Conservation (phyloP, 2,113 vertebrate species). For the Tauraco erythrolophus region DNA sequence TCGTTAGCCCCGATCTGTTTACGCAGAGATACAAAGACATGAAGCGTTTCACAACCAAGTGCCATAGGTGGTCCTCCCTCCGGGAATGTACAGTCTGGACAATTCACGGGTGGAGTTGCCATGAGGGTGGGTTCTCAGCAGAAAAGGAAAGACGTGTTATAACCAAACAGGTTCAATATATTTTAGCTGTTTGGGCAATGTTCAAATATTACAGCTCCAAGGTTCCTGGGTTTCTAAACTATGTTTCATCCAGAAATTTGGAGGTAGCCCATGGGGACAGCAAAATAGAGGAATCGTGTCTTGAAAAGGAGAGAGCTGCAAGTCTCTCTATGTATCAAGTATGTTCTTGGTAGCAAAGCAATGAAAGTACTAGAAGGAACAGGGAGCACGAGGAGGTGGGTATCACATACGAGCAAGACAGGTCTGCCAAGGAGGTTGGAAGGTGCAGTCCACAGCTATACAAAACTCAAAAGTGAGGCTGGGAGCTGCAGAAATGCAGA, state of each 20-base stretch:
- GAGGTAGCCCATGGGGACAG: neutral
- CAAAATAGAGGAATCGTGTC: neutral
- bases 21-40: neutral
- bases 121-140: neutral
- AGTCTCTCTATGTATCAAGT: neutral
- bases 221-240: neutral
- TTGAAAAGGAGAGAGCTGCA: neutral
- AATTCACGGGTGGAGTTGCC: neutral
- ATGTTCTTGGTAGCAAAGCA: neutral
- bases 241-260: neutral
- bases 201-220: neutral
- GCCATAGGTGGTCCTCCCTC: neutral
- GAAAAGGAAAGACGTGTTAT: neutral
- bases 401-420: neutral
- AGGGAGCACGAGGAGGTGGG: neutral
- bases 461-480: neutral
- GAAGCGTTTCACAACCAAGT: neutral
- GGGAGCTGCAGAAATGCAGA: fast-evolving
- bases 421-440: neutral
- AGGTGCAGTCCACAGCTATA: fast-evolving
- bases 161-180: neutral
- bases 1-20: neutral
- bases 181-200: neutral
- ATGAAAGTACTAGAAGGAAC: neutral
- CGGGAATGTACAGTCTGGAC: neutral